phyloP scores from a whole-genome alignment of 2,888 invertebrate genomes.

The Hyalella azteca region DNA sequence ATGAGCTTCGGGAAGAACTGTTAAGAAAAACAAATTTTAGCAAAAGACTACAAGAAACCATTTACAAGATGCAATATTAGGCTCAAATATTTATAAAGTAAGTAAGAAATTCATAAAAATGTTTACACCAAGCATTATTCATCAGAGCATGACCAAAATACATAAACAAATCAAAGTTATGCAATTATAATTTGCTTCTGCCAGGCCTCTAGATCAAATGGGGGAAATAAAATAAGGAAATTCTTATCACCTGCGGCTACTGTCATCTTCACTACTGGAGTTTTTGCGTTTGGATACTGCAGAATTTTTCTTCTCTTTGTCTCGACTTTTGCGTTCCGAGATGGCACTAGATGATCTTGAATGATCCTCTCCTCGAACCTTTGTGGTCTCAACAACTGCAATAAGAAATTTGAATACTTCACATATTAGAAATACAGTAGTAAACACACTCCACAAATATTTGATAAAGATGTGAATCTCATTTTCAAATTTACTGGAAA shows the following conservation, averaged over 20 bases:
- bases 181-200: too few relatives aligned
- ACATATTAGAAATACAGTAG: too few relatives aligned
- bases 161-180: too few relatives aligned
- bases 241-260: slow-evolving; percentile 13
- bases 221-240: too few relatives aligned
- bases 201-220: too few relatives aligned
- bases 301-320: slow-evolving; percentile 30
- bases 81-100: neutral
- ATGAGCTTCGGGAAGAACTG: slow-evolving; percentile 45
- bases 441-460: too few relatives aligned
- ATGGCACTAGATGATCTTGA: slow-evolving; percentile 2
- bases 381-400: neutral
- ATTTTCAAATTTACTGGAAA: too few relatives aligned
- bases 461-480: too few relatives aligned
- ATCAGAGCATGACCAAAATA: too few relatives aligned
- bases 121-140: neutral
- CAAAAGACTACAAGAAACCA: neutral
- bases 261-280: slow-evolving; percentile 34
- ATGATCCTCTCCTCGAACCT: neutral
- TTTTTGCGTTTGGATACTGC: slow-evolving; percentile 1
- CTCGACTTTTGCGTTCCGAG: slow-evolving; percentile 24
- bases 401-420: too few relatives aligned
- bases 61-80: neutral
- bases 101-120: neutral
- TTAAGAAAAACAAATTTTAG: neutral